Conservation (phyloP, 2,113 vertebrate genomes). For the Cyanoramphus novaezelandiae region DNA sequence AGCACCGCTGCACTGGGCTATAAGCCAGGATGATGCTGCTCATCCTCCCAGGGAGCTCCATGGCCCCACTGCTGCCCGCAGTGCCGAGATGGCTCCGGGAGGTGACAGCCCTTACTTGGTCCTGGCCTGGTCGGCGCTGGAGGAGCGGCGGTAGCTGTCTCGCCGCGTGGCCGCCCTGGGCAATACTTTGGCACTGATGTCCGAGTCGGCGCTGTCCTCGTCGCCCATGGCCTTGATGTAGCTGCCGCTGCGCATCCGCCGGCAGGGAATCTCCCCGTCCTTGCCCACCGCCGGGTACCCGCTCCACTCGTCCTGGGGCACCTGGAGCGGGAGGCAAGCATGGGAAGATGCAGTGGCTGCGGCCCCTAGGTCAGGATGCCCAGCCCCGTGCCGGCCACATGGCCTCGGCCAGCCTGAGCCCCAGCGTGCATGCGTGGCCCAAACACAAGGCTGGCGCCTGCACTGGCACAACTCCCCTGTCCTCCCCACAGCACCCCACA, state of each 20-base stretch:
- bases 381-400: accelerated
- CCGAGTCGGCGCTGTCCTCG: slow-evolving; percentile 93
- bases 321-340: slow-evolving; percentile 71
- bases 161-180: slow-evolving; percentile 89
- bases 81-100: background rate
- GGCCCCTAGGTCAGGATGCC: accelerated
- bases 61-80: accelerated
- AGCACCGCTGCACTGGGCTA: accelerated
- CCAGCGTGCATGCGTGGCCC: accelerated
- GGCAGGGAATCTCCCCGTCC: slow-evolving; percentile 94
- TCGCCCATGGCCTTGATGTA: slow-evolving; percentile 99
- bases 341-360: accelerated
- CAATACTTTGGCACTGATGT: slow-evolving; percentile 87
- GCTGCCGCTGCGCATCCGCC: slow-evolving; percentile 97
- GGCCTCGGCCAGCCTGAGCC: background rate
- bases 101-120: slow-evolving; percentile 75
- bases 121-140: slow-evolving; percentile 94
- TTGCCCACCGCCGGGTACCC: slow-evolving; percentile 81
- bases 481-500: background rate
- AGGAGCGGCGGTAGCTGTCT: slow-evolving; percentile 89
- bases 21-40: background rate
- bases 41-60: background rate
- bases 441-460: background rate
- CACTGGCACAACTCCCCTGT: background rate
- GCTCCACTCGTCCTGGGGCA: slow-evolving; percentile 95